Conservation (phyloP, 2,113 vertebrate genomes). For the Pangasianodon gigas region DNA sequence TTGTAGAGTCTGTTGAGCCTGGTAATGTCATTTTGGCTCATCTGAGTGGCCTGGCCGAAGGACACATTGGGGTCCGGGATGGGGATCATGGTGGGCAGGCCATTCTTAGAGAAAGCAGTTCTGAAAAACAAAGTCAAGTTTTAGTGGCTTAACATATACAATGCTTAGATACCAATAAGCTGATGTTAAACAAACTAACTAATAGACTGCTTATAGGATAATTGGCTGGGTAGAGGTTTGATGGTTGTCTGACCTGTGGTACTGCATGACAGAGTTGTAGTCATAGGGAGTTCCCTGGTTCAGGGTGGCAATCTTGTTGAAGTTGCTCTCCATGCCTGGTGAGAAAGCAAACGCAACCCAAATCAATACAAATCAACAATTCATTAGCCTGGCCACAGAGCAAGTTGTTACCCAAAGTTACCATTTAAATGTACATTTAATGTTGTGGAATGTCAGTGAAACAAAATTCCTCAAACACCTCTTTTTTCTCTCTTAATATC, state of each 20-base stretch:
- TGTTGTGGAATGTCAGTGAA: too few relatives aligned
- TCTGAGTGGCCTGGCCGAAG: constrained; percentile 46
- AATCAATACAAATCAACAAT: not conserved
- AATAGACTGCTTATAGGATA: not conserved
- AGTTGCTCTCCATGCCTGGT: constrained; percentile 54
- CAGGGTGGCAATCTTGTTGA: constrained; percentile 55
- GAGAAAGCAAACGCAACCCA: not conserved
- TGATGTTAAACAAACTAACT: not conserved
- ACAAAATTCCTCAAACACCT: too few relatives aligned
- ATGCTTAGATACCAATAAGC: not conserved
- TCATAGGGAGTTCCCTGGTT: constrained; percentile 61
- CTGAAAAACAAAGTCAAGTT: constrained; percentile 16
- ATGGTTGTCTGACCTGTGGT: constrained; percentile 46
- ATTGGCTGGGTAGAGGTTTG: not conserved
- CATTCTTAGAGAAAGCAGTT: constrained; percentile 58
- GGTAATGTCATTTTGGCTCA: constrained; percentile 56
- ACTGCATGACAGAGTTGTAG: constrained; percentile 65
- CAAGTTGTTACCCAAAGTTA: not conserved
- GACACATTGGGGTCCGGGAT: constrained; percentile 48
- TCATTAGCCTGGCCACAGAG: not conserved
- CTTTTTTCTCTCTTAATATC: too few relatives aligned
- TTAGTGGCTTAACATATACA: not conserved
- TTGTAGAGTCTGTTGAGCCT: constrained; percentile 54
- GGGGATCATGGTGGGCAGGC: constrained; percentile 53
- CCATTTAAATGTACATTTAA: too few relatives aligned